Evolutionary conservation across 2,888 invertebrate species (phyloP), one percentile per base, ranked within the genome.

Genomic region (Tenodera sinensis): DNA sequence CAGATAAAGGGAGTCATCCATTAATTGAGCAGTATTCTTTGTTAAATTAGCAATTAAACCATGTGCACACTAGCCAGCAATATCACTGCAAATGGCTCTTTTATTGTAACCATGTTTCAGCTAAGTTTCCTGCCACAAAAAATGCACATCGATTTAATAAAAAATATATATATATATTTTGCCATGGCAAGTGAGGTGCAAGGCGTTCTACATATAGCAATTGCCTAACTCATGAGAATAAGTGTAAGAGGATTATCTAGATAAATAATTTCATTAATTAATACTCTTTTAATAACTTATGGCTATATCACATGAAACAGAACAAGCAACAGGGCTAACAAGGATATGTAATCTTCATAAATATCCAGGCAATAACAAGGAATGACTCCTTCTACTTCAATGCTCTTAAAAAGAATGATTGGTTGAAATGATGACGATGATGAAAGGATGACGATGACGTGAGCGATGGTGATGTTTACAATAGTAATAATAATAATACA

Each of bases 241-340:
- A 82, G 83, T 83, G 88, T 81, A 88, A 83, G 89, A 28, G 15
- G 81, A 83, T 82, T 81, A 28, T 86, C 84, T 89, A 88, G 84
- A 89, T 90, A 89, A 90, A 89, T 88, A 88, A 88, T 88, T 89
- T 87, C 83, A 82, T 84, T 81, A 87, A 85, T 83, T 89, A 90
- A 89, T 90, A 89, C 89, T 88, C 88, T 89, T 91, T 90, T 87
- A 90, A 90, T 90, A 91, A 91, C 91, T 91, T 91, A 91, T 91
- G 91, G 90, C 91, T 91, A 91, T 91, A 91, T 91, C 91, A 91
- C 91, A 91, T 90, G 89, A 91, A 91, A 91, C 90, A 91, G 90
- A 91, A 91, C 90, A 90, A 91, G 90, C 90, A 91, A 91, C 90
- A 91, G 89, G 89, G 89, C 90, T 90, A 91, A 91, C 91, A 91